phyloP scores from a whole-genome alignment of 1,140 invertebrate species.

The Drosophila funebris region DNA sequence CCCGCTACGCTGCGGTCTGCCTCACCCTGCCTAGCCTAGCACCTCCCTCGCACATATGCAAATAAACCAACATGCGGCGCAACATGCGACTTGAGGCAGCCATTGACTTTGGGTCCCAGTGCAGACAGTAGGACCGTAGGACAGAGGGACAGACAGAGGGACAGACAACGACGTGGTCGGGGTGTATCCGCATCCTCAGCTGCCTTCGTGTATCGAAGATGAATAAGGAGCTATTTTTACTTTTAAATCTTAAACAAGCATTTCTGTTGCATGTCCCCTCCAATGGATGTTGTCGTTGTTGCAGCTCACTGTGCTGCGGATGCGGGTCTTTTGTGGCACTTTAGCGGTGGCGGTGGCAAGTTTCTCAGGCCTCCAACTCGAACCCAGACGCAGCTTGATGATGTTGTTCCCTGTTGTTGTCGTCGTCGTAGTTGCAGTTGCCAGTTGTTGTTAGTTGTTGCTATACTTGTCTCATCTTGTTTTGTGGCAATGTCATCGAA shows the following conservation, averaged over 20 bases:
- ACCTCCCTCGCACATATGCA: constrained; percentile 60
- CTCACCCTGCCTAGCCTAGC: constrained; percentile 25
- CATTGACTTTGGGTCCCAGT: constrained; percentile 6
- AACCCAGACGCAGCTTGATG: constrained; percentile 46
- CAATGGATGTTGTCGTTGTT: constrained; percentile 27
- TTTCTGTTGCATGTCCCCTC: constrained; percentile 3
- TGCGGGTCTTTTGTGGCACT: constrained; percentile 52
- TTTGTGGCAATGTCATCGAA: constrained; percentile 73
- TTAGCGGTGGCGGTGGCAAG: constrained; percentile 43
- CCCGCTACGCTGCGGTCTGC: not conserved
- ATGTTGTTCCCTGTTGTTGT: constrained; percentile 37
- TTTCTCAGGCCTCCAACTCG: constrained; percentile 37
- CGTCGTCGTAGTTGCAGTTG: not conserved
- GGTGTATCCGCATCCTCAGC: constrained; percentile 50
- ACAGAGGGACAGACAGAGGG: not conserved
- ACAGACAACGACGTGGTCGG: constrained; percentile 9
- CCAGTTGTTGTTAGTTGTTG: constrained; percentile 10
- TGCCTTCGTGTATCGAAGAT: constrained; percentile 67
- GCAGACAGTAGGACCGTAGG: constrained; percentile 22
- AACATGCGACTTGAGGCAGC: constrained; percentile 62
- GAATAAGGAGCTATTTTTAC: constrained; percentile 83
- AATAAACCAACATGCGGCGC: constrained; percentile 73
- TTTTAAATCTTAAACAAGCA: constrained; percentile 75
- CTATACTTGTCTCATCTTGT: constrained; percentile 46
- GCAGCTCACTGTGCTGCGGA: constrained; percentile 19